These are phyloP conservation scores for Hystrix cristata DNA, from an alignment of 2,113 vertebrate species.

Conservation along the genomic window DNA sequence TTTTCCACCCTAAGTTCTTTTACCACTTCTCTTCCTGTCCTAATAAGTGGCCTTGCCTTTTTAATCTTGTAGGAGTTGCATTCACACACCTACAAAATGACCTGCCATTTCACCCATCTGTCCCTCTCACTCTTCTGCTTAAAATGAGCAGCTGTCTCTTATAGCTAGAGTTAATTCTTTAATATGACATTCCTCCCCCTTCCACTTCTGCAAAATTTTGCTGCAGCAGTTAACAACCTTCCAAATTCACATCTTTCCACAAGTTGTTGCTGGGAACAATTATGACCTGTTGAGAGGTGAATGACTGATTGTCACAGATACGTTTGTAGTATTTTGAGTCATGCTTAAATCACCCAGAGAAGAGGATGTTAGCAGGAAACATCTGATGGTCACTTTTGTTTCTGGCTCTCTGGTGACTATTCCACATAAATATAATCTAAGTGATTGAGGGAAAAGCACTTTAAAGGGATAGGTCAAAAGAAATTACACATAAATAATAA, in stretches of 20 bases:
- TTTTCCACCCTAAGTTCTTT: neutral
- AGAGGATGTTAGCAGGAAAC: neutral
- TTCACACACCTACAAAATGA: neutral
- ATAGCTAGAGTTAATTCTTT: neutral
- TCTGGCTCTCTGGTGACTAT: slow-evolving; percentile 3
- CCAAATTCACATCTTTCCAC: neutral
- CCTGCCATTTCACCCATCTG: neutral
- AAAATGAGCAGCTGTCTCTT: neutral
- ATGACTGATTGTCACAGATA: neutral
- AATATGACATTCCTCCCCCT: neutral
- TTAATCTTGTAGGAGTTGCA: neutral
- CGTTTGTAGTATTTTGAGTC: neutral
- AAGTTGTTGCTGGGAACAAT: neutral
- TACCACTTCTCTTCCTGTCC: neutral
- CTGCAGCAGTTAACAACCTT: neutral
- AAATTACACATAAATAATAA: slow-evolving; percentile 9
- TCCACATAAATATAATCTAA: neutral
- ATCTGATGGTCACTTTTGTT: neutral
- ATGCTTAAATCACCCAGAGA: neutral
- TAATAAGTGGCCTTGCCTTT: neutral
- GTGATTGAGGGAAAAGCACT: neutral
- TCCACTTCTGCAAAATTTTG: neutral
- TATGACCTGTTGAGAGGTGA: neutral
- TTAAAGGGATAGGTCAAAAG: neutral
- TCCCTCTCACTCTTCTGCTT: neutral